Evolutionary conservation across 2,797 vertebrate species (phyloP).

Genomic region (Bucorvus abyssinicus): DNA sequence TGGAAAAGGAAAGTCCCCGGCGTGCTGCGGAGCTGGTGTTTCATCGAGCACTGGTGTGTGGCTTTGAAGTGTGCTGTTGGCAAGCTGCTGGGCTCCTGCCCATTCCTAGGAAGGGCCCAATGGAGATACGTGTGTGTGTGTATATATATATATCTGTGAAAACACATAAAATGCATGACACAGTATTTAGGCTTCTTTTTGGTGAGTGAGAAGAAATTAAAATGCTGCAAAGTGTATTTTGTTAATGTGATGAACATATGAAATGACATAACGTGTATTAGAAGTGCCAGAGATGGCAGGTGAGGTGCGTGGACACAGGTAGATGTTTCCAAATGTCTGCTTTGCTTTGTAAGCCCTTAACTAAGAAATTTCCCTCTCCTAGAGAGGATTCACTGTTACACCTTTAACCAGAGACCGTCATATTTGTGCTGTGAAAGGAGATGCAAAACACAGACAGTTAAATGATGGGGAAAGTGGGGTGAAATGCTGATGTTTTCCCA

Average conservation of each 20-base stretch:
- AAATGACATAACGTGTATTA: background rate
- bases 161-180: background rate
- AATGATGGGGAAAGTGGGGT: background rate
- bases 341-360: background rate
- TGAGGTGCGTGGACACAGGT: background rate
- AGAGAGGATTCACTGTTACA: background rate
- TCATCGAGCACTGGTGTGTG: background rate
- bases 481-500: background rate
- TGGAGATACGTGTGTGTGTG: background rate
- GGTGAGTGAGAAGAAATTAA: background rate
- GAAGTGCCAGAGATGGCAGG: background rate
- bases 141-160: background rate
- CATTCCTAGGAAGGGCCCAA: background rate
- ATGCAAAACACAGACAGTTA: background rate
- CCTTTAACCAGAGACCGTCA: background rate
- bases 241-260: rapidly evolving
- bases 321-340: background rate
- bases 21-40: background rate
- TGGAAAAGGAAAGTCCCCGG: constrained; percentile 25
- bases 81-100: background rate
- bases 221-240: background rate
- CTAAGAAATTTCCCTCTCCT: background rate
- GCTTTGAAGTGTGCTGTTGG: constrained; percentile 9
- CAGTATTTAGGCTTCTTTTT: rapidly evolving
- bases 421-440: background rate